These are phyloP conservation scores for Lithobates sylvaticus DNA, from an alignment of 2,797 vertebrate genomes.

Conservation along the genomic window DNA sequence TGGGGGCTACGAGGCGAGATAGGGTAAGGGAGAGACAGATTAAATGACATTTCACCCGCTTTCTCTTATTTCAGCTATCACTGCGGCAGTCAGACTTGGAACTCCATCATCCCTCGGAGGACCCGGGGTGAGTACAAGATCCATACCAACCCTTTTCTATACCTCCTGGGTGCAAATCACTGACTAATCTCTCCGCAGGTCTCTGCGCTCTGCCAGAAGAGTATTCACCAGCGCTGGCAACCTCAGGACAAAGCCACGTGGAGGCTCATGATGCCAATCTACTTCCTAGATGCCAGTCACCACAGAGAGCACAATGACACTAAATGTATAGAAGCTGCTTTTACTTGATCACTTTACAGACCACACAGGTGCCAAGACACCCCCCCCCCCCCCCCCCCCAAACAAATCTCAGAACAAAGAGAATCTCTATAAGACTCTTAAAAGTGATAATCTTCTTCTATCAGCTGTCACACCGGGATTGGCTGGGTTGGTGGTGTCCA, in stretches of 20 bases:
- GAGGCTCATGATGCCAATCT: conserved; percentile 32
- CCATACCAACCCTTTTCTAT: not conserved
- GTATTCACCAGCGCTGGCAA: conserved; percentile 63
- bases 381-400: no score
- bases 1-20: conserved; percentile 68
- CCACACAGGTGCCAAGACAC: no score
- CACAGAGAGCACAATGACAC: no score
- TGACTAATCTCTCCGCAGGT: conserved; percentile 61
- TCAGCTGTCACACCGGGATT: no score
- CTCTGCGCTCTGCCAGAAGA: conserved; percentile 65
- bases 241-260: conserved; percentile 60
- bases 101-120: not conserved
- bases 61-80: not conserved
- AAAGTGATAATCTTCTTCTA: no score
- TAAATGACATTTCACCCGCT: no score
- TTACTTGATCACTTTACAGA: no score
- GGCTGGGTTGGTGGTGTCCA: no score
- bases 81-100: conserved; percentile 48
- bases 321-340: not conserved
- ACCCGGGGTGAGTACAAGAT: conserved; percentile 26
- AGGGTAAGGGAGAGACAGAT: no score
- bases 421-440: no score
- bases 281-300: no score
- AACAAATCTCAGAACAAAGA: no score
- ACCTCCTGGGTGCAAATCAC: not conserved